phyloP scores from a whole-genome alignment of 2,113 vertebrate genomes.

The Nannospalax galili region DNA sequence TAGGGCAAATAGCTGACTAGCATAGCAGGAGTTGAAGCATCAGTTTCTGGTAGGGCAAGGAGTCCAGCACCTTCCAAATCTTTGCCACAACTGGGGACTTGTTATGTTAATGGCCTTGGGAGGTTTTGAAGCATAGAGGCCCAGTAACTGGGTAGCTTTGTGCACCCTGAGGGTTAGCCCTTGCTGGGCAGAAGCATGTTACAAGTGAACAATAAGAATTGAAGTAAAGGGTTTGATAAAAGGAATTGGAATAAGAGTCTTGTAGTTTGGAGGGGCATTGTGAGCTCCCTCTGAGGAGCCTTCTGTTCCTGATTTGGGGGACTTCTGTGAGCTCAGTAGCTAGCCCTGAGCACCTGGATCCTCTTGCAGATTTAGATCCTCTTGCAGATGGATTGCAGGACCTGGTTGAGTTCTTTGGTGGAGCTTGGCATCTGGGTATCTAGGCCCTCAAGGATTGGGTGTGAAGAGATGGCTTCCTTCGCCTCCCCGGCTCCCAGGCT shows the following conservation, averaged over 20 bases:
- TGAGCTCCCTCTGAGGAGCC: neutral
- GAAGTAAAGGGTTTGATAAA: no score
- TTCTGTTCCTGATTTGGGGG: neutral
- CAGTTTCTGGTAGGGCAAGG: neutral
- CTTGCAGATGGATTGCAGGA: neutral
- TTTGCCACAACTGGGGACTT: neutral
- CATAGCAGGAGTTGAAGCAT: neutral
- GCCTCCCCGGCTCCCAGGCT: neutral
- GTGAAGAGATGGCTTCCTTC: neutral
- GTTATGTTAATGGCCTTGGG: neutral
- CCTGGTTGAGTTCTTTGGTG: neutral
- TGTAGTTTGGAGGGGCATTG: neutral
- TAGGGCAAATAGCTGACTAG: neutral
- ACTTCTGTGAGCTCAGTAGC: neutral
- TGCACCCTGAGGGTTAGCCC: neutral
- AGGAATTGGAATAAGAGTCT: no score
- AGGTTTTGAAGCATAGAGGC: neutral
- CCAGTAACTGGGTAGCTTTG: accelerated
- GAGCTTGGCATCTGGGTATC: neutral
- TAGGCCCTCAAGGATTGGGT: neutral
- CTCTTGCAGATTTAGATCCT: neutral
- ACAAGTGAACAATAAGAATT: neutral
- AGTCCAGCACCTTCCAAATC: neutral
- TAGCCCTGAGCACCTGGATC: neutral
- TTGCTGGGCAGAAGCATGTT: neutral